Conservation (phyloP, 2,113 vertebrate genomes). For the Plecotus auritus region DNA sequence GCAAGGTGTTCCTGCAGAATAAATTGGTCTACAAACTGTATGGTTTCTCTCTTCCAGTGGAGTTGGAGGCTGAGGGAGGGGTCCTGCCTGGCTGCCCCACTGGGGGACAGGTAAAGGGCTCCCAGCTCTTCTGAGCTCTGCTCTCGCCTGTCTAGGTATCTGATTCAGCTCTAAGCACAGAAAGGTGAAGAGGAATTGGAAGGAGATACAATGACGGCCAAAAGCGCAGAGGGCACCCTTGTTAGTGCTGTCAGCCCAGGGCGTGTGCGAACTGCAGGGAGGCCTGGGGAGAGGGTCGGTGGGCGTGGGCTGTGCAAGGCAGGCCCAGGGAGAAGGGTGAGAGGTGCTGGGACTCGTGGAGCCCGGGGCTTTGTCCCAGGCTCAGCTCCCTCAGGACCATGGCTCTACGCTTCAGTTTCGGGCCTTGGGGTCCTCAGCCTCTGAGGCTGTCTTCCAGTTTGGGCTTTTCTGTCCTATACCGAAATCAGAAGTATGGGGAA, state of each 20-base stretch:
- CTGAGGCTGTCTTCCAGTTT: not conserved
- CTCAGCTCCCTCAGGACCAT: not conserved
- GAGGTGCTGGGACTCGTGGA: not conserved
- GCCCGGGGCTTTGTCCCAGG: not conserved
- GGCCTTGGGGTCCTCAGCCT: not conserved
- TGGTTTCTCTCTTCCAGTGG: not conserved
- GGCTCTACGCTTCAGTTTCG: not conserved
- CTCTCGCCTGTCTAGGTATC: not conserved
- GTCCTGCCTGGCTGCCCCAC: not conserved
- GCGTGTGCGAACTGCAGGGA: not conserved
- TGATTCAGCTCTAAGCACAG: not conserved
- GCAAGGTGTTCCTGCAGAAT: constrained; percentile 1
- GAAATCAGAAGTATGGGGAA: not conserved
- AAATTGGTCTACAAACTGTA: not conserved
- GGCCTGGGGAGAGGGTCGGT: not conserved
- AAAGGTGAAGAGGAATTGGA: not conserved
- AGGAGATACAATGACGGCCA: not conserved
- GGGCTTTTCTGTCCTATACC: not conserved
- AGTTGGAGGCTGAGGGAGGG: not conserved
- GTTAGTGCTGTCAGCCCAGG: not conserved
- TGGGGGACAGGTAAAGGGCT: not conserved
- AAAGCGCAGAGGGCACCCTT: not conserved
- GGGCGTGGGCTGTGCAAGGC: not conserved
- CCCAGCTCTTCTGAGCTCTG: not conserved
- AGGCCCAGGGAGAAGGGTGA: not conserved